phyloP scores from a whole-genome alignment of 2,113 vertebrate genomes.

The Marmota monax region DNA sequence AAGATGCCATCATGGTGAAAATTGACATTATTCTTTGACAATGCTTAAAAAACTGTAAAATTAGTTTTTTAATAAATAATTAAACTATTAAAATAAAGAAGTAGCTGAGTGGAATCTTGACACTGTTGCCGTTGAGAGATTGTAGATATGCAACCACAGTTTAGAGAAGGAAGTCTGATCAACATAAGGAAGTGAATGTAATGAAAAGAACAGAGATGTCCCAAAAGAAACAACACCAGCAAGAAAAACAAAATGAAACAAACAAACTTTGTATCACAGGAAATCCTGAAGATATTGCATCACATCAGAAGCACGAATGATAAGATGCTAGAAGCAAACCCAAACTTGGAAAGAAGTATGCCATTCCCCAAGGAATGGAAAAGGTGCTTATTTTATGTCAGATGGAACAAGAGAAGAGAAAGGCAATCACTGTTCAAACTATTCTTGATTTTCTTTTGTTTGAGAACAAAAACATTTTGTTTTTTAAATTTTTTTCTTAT shows the following conservation, averaged over 20 bases:
- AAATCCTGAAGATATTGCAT: not conserved
- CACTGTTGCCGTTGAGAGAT: not conserved
- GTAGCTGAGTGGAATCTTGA: not conserved
- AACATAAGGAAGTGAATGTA: not conserved
- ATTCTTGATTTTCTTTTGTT: not conserved
- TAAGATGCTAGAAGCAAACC: not conserved
- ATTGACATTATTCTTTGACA: too few relatives aligned
- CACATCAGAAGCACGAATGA: not conserved
- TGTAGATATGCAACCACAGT: not conserved
- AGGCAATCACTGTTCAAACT: not conserved
- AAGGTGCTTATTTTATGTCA: not conserved
- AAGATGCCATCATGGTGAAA: too few relatives aligned
- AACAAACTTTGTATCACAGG: not conserved
- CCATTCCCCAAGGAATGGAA: not conserved
- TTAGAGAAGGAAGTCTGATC: not conserved
- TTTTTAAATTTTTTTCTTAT: not conserved
- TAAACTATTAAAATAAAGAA: too few relatives aligned
- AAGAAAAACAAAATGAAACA: not conserved
- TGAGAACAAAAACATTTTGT: too few relatives aligned
- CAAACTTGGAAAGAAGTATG: not conserved
- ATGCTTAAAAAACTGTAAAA: too few relatives aligned
- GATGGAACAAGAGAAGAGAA: not conserved
- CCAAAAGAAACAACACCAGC: not conserved
- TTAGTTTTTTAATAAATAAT: too few relatives aligned
- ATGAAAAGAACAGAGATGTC: not conserved